A percentile compares a stretch with the other conserved stretches of the same genome.
Evolutionary conservation across 2,797 vertebrate species (phyloP).

Genomic region (Acrossocheilus fasciatus): DNA sequence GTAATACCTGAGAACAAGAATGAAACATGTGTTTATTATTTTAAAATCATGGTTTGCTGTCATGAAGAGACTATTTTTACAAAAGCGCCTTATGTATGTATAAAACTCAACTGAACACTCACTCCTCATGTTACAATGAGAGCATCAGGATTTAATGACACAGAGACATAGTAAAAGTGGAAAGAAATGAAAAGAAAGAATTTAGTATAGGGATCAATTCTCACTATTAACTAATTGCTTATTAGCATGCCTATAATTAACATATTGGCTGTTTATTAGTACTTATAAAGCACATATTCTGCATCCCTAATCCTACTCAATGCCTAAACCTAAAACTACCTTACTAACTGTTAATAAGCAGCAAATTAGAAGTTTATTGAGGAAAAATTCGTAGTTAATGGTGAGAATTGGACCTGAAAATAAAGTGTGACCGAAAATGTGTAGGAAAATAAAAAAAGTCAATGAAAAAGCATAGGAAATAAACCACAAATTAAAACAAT

Average conservation of each 20-base stretch:
- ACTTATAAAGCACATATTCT: neutral
- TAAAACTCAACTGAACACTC: constrained; percentile 1
- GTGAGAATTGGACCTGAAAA: neutral
- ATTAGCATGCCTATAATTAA: neutral
- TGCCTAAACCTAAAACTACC: neutral
- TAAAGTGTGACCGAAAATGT: neutral
- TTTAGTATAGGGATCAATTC: neutral
- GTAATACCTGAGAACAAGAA: constrained; percentile 86
- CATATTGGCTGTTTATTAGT: neutral
- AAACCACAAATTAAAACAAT: neutral
- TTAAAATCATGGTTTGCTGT: neutral
- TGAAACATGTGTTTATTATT: neutral
- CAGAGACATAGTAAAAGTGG: neutral
- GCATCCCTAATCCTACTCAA: neutral
- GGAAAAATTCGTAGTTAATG: neutral
- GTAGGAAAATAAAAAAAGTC: neutral
- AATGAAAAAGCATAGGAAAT: neutral
- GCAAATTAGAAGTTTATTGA: neutral
- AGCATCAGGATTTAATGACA: neutral
- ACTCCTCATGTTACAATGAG: neutral
- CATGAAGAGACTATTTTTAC: neutral
- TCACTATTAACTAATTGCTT: neutral
- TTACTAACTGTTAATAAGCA: neutral
- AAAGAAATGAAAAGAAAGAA: constrained; percentile 61
- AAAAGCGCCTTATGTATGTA: neutral